A percentile compares a stretch with the other conserved stretches of the same genome.
Conservation (phyloP, 2,888 invertebrate genomes). For the Acleris holmiana region DNA sequence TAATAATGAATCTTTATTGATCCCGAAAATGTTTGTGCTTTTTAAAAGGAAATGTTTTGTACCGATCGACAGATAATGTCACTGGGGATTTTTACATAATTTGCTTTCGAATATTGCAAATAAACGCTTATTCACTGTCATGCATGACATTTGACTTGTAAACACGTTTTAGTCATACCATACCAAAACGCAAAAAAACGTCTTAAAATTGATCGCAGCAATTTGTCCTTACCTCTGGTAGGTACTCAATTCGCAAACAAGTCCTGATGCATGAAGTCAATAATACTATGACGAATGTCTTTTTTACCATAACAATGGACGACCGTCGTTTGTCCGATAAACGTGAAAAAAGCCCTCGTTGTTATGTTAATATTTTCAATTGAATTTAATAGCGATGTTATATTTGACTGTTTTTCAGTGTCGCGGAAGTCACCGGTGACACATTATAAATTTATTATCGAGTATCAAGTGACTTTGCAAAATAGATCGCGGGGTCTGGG, state of each 20-base stretch:
- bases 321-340: slow-evolving; percentile 59
- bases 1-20: no score
- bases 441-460: slow-evolving; percentile 23
- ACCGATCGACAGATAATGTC: no score
- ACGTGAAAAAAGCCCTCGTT: slow-evolving; percentile 58
- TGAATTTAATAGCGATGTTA: slow-evolving; percentile 51
- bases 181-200: neutral
- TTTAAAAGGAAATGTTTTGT: no score
- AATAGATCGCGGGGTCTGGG: slow-evolving; percentile 46
- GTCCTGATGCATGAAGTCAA: slow-evolving; percentile 51
- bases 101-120: no score
- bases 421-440: slow-evolving; percentile 38
- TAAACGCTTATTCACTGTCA: no score
- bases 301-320: slow-evolving; percentile 68
- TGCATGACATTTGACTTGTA: slow-evolving; percentile 19
- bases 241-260: slow-evolving; percentile 48
- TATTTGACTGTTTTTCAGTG: slow-evolving; percentile 44
- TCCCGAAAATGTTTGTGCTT: no score
- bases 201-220: slow-evolving; percentile 38
- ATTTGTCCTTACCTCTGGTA: slow-evolving; percentile 46
- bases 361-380: slow-evolving; percentile 65
- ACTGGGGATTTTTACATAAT: no score
- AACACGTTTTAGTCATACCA: slow-evolving; percentile 16
- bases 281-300: slow-evolving; percentile 62
- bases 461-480: slow-evolving; percentile 22